A percentile compares a stretch with the other conserved stretches of the same genome.
phyloP scores from a whole-genome alignment of 1,140 invertebrate genomes.

The Polypedilum pembai region DNA sequence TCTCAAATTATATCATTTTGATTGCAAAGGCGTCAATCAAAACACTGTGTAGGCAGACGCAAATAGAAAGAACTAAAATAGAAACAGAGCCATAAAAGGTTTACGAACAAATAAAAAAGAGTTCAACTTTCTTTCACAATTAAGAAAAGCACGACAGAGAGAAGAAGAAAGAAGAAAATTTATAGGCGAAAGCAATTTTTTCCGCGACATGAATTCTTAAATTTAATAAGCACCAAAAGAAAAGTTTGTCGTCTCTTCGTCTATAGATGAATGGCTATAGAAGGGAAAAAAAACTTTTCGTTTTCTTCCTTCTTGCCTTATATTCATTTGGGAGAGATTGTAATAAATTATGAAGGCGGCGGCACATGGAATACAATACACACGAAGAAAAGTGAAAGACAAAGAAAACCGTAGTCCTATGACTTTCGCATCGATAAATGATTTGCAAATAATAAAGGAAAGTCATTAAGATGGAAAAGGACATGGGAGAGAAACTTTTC shows the following conservation, averaged over 20 bases:
- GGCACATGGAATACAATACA: background rate
- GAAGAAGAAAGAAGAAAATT: background rate
- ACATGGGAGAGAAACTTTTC: background rate
- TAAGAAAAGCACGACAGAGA: background rate
- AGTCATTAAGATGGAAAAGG: background rate
- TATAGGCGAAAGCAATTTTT: slow-evolving; percentile 1
- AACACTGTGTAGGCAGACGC: no score
- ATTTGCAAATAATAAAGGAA: slow-evolving; percentile 2
- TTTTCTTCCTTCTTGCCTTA: background rate
- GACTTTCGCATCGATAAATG: background rate
- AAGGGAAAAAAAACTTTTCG: slow-evolving; percentile 1
- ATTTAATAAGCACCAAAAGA: slow-evolving; percentile 7
- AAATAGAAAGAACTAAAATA: no score
- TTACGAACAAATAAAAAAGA: background rate
- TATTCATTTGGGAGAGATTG: background rate
- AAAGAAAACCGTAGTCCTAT: background rate
- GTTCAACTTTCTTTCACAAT: background rate
- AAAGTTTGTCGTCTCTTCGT: background rate
- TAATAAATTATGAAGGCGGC: slow-evolving; percentile 10
- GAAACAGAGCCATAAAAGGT: background rate
- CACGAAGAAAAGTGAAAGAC: background rate
- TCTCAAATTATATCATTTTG: no score
- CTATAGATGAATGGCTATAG: background rate
- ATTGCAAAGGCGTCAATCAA: no score
- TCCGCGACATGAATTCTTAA: slow-evolving; percentile 16